Evolutionary conservation across 2,113 vertebrate species (phyloP).

Genomic region (Pleuronectes platessa): DNA sequence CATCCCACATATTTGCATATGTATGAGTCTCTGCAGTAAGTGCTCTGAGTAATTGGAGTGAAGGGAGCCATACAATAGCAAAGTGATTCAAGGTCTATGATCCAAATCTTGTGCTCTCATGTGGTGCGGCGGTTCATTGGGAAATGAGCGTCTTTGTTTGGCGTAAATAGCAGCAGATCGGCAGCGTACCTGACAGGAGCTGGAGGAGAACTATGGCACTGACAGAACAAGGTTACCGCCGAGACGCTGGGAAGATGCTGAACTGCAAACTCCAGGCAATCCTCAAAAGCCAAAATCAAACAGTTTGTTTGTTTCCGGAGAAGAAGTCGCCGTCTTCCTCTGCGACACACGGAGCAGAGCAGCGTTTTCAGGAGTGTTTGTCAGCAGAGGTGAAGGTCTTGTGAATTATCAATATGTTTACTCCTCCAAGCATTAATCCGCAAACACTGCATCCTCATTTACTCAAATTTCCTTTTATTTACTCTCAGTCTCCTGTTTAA

Average conservation of each 20-base stretch:
- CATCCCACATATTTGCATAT: conserved; percentile 35
- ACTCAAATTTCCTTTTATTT: conserved; percentile 19
- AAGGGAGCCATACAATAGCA: conserved; percentile 49
- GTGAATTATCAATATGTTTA: conserved; percentile 47
- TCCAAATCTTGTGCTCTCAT: conserved; percentile 30
- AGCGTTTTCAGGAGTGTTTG: background rate
- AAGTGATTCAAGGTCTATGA: conserved; percentile 55
- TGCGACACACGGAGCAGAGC: conserved; percentile 6
- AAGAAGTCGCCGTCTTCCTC: background rate
- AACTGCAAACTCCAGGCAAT: conserved; percentile 28
- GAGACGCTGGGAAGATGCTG: conserved; percentile 28
- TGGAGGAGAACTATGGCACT: conserved; percentile 21
- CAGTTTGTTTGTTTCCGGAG: conserved; percentile 7
- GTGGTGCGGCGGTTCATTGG: conserved; percentile 35
- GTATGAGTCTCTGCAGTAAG: conserved; percentile 40
- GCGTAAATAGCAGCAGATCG: conserved; percentile 58
- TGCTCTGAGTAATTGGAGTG: conserved; percentile 57
- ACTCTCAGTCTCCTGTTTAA: conserved; percentile 9
- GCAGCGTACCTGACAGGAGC: conserved; percentile 28
- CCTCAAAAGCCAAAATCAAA: conserved; percentile 46
- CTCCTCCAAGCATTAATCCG: background rate
- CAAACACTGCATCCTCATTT: conserved; percentile 8
- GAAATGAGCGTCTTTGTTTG: conserved; percentile 56
- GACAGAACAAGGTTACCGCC: conserved; percentile 56
- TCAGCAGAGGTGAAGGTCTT: conserved; percentile 10